Evolutionary conservation across 2,888 invertebrate species (phyloP), one percentile per base, ranked within the genome.

Genomic region (Tinea semifulvella): DNA sequence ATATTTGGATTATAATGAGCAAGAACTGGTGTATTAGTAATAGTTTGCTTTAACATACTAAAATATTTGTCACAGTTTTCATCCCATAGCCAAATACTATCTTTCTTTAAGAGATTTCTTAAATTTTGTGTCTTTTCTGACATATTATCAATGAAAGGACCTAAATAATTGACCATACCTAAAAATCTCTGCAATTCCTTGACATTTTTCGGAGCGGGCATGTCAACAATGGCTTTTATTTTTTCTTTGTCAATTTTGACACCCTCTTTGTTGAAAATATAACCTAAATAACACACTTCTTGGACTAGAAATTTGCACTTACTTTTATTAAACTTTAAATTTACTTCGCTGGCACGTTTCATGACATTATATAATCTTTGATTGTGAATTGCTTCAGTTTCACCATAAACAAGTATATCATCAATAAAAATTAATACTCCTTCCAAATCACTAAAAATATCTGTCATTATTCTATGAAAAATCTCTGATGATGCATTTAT

Each of bases 51-150:
- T 14, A 51, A 7, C 7, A 45, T 28, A 20, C 45, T 42, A 42
- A 52, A 51, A 20, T 43, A 48, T 17, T 45, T n/a, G 16, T 55
- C 47, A 48, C 58, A 57, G n/a, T 46, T n/a, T 3, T 47, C 47
- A 42, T 48, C 39, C 60, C 57, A 63, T 3, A 28, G 11, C 51
- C 52, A 63, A 17, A 31, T 38, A 28, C 26, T 46, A 28, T 58
- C 46, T 46, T 58, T 56, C 25, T 52, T 48, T 11, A 58, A 43
- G 8, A 60, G 43, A 13, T 35, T 13, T 39, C 47, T 39, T 16
- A 50, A 14, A 27, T 13, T 10, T 20, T 39, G 7, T n/a, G 39
- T 45, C 35, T 44, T 28, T 17, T 47, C 13, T 18, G 54, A 52
- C 6, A 48, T 18, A 26, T 53, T 45, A 45, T 42, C 10, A 26